phyloP scores from a whole-genome alignment of 2,888 invertebrate genomes.

The Cinara cedri region DNA sequence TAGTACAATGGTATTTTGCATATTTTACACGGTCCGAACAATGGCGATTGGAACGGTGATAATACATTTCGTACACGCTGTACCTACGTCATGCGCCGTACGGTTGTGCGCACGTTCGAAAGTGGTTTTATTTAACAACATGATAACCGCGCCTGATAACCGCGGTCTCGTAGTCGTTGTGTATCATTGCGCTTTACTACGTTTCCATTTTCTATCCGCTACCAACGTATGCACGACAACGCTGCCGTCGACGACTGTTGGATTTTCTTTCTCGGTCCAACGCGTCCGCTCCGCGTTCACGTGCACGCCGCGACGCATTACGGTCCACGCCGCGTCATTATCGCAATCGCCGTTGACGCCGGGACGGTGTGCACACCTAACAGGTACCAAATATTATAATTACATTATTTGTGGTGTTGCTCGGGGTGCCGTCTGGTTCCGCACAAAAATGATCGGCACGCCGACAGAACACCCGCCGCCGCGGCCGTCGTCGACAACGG shows the following conservation, averaged over 20 bases:
- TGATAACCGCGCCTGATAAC: slow-evolving; percentile 16
- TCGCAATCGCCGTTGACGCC: background rate
- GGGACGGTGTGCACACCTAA: background rate
- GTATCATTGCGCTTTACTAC: background rate
- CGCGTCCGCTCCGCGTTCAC: background rate
- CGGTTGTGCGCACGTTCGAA: background rate
- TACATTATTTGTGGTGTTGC: no score
- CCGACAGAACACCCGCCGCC: background rate
- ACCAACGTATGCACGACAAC: background rate
- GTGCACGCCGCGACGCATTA: no score
- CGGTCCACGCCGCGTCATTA: no score
- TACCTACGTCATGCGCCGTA: slow-evolving; percentile 1
- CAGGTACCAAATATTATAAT: background rate
- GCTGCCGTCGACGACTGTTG: no score
- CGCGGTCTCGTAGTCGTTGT: background rate
- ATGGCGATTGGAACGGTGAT: no score
- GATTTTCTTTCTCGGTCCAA: no score
- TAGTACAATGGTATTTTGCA: no score
- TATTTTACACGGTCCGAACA: no score
- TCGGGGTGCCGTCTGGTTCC: no score
- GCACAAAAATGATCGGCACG: background rate
- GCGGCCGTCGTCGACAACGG: background rate
- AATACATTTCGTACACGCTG: background rate
- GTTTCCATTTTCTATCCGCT: background rate
- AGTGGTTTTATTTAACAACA: background rate